phyloP scores from a whole-genome alignment of 2,113 vertebrate genomes.

The Cariama cristata region DNA sequence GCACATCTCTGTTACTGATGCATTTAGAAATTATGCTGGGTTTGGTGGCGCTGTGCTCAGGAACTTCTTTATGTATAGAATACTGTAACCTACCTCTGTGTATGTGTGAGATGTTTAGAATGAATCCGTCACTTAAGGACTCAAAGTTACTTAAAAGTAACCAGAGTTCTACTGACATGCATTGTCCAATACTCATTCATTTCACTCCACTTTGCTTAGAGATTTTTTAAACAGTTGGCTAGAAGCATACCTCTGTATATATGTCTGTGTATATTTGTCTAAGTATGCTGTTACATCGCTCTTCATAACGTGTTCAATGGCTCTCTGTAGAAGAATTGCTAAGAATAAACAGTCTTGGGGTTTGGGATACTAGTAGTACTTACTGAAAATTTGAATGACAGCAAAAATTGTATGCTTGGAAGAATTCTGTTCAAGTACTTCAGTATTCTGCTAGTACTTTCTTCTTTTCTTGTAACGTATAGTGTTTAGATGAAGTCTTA shows the following conservation, averaged over 20 bases:
- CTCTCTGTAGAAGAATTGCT: not conserved
- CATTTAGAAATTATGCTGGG: not conserved
- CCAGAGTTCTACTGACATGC: not conserved
- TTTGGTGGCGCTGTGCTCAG: not conserved
- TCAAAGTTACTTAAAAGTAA: not conserved
- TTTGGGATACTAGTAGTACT: not conserved
- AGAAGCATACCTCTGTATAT: not conserved
- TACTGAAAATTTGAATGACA: not conserved
- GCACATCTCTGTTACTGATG: not conserved
- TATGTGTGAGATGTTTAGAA: not conserved
- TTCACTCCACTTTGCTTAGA: not conserved
- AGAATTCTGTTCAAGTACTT: not conserved
- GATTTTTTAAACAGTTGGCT: not conserved
- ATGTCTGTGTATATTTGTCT: not conserved
- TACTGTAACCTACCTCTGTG: not conserved
- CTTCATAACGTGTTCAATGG: not conserved
- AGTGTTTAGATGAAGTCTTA: not conserved
- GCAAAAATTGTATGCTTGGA: not conserved
- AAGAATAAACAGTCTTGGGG: not conserved
- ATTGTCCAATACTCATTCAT: not conserved
- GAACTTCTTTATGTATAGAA: not conserved
- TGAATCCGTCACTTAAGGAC: not conserved
- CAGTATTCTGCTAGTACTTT: not conserved
- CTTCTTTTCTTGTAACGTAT: not conserved
- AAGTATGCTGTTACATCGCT: not conserved